Evolutionary conservation across 2,888 invertebrate genomes (phyloP), one percentile per base, ranked within the genome.

Genomic region (Sarcophaga caerulescens): DNA sequence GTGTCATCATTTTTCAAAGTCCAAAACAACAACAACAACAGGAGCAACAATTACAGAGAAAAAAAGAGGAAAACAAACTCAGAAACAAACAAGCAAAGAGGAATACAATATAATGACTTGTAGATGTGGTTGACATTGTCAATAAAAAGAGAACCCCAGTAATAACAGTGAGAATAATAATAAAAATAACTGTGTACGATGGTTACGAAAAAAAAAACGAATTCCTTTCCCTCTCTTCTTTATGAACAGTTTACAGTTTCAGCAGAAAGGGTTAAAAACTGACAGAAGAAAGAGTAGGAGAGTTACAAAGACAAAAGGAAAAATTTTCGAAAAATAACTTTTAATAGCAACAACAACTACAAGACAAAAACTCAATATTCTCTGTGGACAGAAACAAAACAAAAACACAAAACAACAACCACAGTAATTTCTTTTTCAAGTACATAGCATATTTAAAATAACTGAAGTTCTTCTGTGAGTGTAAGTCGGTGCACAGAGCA

Each of bases 121-220:
- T 70, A 52, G 66, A 66, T 85, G 78, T 71, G 82, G 82, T 76
- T 85, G 71, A 76, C 68, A 79, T 66, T 79, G 85, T 85, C 81
- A 79, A 79, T 85, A 75, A 79, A 35, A 63, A 21, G 35, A 79
- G 17, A 17, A 35, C 59, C 17, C 47, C 45, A 78, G 59, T 44
- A 47, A 78, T 66, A 69, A 78, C 47, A 62, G 23, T 12, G 23
- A n/a, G 4, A n/a, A 21, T 12, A 71, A 66, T 65, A 44, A 59
- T 52, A 14, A 52, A 52, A 52, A 17, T 14, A 12, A 52, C 52
- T 52, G 52, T 52, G 1, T 2, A 52, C 17, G 52, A 52, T 52
- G 52, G 52, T 17, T 35, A 35, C 35, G 35, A 8, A 8, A 35
- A 35, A 35, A 10, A 35, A 35, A 35, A 35, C 2, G 8, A 35